Conservation (phyloP, 2,113 vertebrate genomes). For the Pluvialis apricaria region DNA sequence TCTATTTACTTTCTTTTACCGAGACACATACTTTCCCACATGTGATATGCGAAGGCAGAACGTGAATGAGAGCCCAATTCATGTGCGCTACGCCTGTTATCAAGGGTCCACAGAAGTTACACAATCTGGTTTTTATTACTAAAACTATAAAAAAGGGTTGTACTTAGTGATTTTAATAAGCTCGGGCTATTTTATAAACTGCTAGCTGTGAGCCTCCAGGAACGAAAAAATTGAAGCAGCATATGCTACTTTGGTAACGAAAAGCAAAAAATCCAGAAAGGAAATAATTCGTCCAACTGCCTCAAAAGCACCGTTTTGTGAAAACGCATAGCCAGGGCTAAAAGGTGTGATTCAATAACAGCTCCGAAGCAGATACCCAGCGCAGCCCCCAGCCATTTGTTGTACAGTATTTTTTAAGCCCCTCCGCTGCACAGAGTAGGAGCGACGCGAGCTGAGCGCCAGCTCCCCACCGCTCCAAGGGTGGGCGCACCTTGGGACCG, state of each 20-base stretch:
- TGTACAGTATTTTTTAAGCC: too few species aligned
- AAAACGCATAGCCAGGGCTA: neutral
- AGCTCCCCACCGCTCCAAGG: too few species aligned
- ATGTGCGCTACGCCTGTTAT: neutral
- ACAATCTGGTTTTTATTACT: neutral
- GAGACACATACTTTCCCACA: neutral
- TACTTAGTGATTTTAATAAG: neutral
- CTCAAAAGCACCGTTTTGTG: neutral
- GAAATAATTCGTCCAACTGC: neutral
- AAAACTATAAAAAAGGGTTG: neutral
- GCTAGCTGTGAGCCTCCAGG: neutral
- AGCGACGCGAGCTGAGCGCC: too few species aligned
- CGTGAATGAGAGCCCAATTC: neutral
- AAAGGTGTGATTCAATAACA: neutral
- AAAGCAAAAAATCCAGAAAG: neutral
- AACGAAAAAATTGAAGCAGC: neutral
- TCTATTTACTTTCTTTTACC: conserved; percentile 1
- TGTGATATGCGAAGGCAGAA: neutral
- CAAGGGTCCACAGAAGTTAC: neutral
- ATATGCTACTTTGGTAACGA: neutral
- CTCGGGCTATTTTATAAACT: neutral
- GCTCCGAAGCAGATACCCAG: neutral
- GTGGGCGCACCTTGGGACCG: too few species aligned
- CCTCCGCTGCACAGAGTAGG: too few species aligned
- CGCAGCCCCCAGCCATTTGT: neutral